phyloP scores from a whole-genome alignment of 2,113 vertebrate genomes.

The Cebus imitator region DNA sequence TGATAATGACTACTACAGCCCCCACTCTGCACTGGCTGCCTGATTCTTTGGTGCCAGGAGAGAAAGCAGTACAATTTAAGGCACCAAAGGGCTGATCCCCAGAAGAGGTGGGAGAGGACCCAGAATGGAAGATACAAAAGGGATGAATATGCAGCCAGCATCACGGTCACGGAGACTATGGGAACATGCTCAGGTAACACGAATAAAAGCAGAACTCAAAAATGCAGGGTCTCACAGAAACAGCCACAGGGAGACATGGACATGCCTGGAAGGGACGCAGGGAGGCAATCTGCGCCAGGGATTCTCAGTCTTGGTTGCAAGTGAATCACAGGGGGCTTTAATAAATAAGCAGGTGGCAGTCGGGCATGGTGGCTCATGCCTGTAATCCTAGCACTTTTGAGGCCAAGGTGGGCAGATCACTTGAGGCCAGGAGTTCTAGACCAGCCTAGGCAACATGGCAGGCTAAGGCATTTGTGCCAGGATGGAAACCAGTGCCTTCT shows the following conservation, averaged over 20 bases:
- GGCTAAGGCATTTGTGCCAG: no score
- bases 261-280: neutral
- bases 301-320: neutral
- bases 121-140: neutral
- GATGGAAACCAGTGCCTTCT: no score
- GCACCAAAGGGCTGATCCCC: neutral
- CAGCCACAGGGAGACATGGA: neutral
- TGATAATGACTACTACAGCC: accelerated
- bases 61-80: accelerated
- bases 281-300: accelerated
- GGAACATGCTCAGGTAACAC: neutral
- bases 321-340: accelerated
- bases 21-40: neutral
- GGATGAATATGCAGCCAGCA: neutral
- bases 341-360: accelerated
- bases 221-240: neutral
- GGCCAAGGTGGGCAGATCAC: accelerated
- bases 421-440: no score
- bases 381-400: no score
- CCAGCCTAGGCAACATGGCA: no score
- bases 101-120: no score
- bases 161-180: accelerated
- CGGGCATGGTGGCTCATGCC: no score
- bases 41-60: neutral
- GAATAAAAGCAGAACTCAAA: neutral